Percentiles rank a stretch among this genome's conserved stretches.
Evolutionary conservation across 2,888 invertebrate genomes (phyloP).

Genomic region (Physocephala rufipes): DNA sequence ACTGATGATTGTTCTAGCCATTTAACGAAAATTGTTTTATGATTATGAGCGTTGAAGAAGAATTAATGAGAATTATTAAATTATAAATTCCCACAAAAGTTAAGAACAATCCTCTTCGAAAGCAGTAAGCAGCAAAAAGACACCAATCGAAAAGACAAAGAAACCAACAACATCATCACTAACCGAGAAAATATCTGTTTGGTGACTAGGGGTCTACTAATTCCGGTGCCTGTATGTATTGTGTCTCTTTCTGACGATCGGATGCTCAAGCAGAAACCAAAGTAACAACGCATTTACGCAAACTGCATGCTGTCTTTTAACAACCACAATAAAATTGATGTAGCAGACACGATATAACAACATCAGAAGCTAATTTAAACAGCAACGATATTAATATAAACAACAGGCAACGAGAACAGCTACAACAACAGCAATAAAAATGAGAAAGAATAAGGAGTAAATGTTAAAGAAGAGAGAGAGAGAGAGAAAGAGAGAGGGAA

Average conservation of each 20-base stretch:
- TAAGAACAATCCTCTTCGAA: conserved; percentile 3
- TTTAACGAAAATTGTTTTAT: neutral
- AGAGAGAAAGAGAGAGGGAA: conserved; percentile 15
- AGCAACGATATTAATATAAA: conserved; percentile 23
- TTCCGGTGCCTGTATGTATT: conserved; percentile 25
- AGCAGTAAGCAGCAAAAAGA: neutral
- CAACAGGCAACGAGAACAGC: conserved; percentile 15
- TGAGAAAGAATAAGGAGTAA: conserved; percentile 32
- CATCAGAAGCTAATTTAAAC: conserved; percentile 37
- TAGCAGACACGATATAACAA: conserved; percentile 17
- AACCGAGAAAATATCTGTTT: neutral
- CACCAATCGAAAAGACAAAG: neutral
- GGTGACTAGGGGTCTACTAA: neutral
- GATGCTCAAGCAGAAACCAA: conserved; percentile 16
- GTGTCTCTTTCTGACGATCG: neutral
- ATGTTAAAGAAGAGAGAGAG: conserved; percentile 33
- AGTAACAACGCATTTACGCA: conserved; percentile 32
- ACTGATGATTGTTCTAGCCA: neutral
- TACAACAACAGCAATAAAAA: conserved; percentile 6
- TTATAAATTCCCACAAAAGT: conserved; percentile 20
- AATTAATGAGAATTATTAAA: conserved; percentile 11
- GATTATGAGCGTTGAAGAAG: too few species aligned
- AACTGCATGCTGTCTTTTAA: neutral
- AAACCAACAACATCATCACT: neutral
- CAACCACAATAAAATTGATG: neutral